Base-by-base conservation (phyloP, 2,113 vertebrate genomes). In the Chaetodon trifascialis region DNA sequence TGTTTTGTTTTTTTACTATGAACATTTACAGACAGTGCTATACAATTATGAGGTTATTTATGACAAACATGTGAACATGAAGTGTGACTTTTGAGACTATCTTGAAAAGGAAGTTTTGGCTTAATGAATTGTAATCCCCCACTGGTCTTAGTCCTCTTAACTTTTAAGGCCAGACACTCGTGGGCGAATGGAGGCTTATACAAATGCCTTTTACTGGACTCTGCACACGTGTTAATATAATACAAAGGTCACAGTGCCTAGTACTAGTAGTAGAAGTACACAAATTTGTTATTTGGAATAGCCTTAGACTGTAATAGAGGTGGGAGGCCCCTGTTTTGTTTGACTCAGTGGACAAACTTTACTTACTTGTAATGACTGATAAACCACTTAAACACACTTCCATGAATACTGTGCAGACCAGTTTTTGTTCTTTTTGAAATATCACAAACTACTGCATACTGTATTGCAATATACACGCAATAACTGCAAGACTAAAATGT, bases 231-330 rank as follows among this genome's bases (percentile, higher is more conserved):
- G 70, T 64, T 60, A 16, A 76, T 0, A 12, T 42, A 47, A 56
- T 54, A 44, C 67, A 77, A 73, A 81, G 62, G 67, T 76, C 70
- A 72, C 58, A 40, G 5, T 62, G 15, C 49, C 23, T 58, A 12
- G 5, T 21, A 36, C 21, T 62, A 1, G 49, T 2, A 21, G 23
- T 42, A 21, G 11, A 73, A 51, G 36, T 82, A 47, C 64, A 81
- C 44, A 52, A 2, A 12, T 59, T 49, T 81, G 73, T 84, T 51
- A 7, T n/a, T n/a, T n/a, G 21, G 19, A 36, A 23, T 21, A 12
- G 4, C 11, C 8, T 21, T 54, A 55, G 10, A 47, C 46, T 47
- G 23, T 52, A 38, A n/a, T n/a, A 52, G 16, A 60, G 17, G 11
- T 16, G 12, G 12, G n/a, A 71, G 42, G 51, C 34, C 70, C 25